Evolutionary conservation across 2,113 vertebrate species (phyloP), one percentile per base, ranked within the genome.

Genomic region (Lates calcarifer): DNA sequence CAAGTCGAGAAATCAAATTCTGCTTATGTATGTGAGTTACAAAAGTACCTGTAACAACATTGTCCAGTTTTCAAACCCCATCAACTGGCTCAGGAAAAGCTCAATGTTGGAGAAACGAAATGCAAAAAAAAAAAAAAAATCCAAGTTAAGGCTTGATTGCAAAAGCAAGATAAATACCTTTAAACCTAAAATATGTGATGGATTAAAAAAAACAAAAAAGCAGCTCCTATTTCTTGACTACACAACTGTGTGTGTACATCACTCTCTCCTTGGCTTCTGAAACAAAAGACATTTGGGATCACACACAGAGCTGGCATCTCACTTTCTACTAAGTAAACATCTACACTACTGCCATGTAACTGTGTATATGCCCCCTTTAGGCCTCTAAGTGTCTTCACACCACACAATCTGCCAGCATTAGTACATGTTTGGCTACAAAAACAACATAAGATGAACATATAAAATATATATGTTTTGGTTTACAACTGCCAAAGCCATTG

Each of bases 381-480:
- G 60, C 31, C 51, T 60, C 17, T 18, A 53, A 63, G 47, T 17
- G 41, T 69, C 62, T 74, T 86, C 28, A 78, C 26, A 33, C 13
- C 6, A 56, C 43, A 80, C 49, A 47, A 47, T 74, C 76, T 55
- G 79, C 66, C 65, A 79, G 53, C 24, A 53, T 78, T 43, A 79
- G 61, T 76, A 76, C 64, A 81, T 28, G 61, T 74, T 78, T 89
- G 65, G 53, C 79, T 83, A 85, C 49, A 87, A 79, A 81, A 56
- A 58, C 22, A 66, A 80, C 41, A 71, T 26, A 66, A 24, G 56
- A 77, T 22, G 8, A 71, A 77, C 74, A 64, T 56, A 70, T 22
- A 58, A 67, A 81, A 83, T 63, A 61, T 60, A 29, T 53, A 74
- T 60, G 72, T 82, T 91, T 92, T 87, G 89, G 89, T 92, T 89